A percentile compares a stretch with the other conserved stretches of the same genome.
Conservation (phyloP, 2,888 invertebrate species). For the Hyles lineata region DNA sequence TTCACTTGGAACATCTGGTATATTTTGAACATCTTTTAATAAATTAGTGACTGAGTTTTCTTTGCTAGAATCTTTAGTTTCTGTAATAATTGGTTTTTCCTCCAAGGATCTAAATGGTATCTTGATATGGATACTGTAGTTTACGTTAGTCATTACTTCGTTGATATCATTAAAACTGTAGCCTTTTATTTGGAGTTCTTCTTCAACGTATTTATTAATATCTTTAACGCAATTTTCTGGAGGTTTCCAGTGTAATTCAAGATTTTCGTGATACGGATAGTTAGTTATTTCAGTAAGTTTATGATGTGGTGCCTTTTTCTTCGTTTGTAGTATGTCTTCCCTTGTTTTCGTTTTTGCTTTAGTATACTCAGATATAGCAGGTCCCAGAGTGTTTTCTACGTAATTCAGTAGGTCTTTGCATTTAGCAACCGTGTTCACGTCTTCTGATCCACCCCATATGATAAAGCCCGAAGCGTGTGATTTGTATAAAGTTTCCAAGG, state of each 20-base stretch:
- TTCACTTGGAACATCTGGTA: neutral
- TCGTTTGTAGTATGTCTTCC: conserved; percentile 33
- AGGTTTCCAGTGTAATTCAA: conserved; percentile 59
- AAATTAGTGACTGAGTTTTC: conserved; percentile 1
- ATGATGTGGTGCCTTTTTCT: conserved; percentile 31
- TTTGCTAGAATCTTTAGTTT: neutral
- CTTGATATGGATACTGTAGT: conserved; percentile 49
- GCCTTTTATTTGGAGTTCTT: conserved; percentile 52
- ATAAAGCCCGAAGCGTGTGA: conserved; percentile 88
- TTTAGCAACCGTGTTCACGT: conserved; percentile 87
- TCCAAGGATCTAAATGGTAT: conserved; percentile 44
- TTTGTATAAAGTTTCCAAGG: conserved; percentile 82
- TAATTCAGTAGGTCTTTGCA: conserved; percentile 86
- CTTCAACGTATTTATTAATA: conserved; percentile 56
- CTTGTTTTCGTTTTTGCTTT: conserved; percentile 42
- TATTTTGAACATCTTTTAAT: neutral
- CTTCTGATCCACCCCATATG: conserved; percentile 91
- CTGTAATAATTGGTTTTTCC: conserved; percentile 4
- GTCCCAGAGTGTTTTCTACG: conserved; percentile 87
- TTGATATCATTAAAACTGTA: neutral
- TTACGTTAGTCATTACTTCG: conserved; percentile 34
- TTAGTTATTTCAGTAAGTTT: too few species aligned
- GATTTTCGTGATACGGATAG: conserved; percentile 40
- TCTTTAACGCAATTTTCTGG: conserved; percentile 61
- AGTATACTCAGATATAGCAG: conserved; percentile 76